phyloP scores from a whole-genome alignment of 2,797 vertebrate species.

The Xiphophorus birchmanni region DNA sequence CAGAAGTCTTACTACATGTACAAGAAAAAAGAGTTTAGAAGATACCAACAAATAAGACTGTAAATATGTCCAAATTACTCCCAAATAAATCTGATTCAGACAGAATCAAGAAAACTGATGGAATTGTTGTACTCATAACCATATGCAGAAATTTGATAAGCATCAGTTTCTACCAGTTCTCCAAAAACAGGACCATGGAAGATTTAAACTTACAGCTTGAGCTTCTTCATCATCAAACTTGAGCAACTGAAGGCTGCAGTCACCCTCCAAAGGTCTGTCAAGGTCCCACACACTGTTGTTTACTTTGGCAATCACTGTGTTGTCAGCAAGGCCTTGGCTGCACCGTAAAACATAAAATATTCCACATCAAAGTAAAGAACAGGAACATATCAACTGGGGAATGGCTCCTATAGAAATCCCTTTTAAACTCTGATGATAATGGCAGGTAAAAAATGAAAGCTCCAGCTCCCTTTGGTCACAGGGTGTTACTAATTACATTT shows the following conservation, averaged over 20 bases:
- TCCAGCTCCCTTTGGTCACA: neutral
- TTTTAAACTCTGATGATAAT: conserved; percentile 1
- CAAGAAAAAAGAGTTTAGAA: neutral
- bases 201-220: conserved; percentile 88
- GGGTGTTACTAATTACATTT: neutral
- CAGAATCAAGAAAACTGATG: no score
- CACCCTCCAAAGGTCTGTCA: conserved; percentile 91
- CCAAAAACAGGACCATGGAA: neutral
- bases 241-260: conserved; percentile 91
- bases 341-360: conserved; percentile 15
- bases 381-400: conserved; percentile 5
- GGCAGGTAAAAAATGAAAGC: neutral
- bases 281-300: conserved; percentile 95
- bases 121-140: neutral
- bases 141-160: neutral
- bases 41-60: neutral
- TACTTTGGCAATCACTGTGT: conserved; percentile 93
- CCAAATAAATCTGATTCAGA: neutral
- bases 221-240: conserved; percentile 98
- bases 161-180: neutral
- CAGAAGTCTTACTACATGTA: neutral
- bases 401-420: neutral
- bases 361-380: conserved; percentile 7
- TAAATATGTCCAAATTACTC: neutral
- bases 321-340: conserved; percentile 97